Conservation (phyloP, 2,797 vertebrate genomes). For the Masticophis lateralis region DNA sequence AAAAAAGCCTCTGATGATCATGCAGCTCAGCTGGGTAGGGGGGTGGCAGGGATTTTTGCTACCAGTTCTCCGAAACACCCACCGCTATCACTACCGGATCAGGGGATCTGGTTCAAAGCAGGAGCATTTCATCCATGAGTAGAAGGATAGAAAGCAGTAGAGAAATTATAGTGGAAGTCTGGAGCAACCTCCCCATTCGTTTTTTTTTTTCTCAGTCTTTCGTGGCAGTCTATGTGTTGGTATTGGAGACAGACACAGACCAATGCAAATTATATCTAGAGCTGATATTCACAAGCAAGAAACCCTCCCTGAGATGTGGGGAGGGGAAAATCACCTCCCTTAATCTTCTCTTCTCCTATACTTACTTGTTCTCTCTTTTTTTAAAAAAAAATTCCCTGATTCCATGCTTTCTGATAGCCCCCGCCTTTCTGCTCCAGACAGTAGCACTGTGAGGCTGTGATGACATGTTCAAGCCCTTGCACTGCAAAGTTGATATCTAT, state of each 20-base stretch:
- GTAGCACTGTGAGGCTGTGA: background rate
- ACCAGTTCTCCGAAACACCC: too few species aligned
- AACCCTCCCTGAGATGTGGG: background rate
- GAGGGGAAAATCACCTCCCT: background rate
- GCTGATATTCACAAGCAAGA: background rate
- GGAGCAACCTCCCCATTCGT: background rate
- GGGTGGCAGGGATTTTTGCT: too few species aligned
- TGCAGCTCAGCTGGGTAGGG: too few species aligned
- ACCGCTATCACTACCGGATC: too few species aligned
- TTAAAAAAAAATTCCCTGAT: background rate
- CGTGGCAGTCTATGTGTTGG: background rate
- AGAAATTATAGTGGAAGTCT: background rate
- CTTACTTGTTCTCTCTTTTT: background rate
- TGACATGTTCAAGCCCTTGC: constrained; percentile 21
- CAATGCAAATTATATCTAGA: background rate
- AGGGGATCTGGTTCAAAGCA: too few species aligned
- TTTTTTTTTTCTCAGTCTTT: background rate
- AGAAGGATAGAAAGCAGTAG: background rate
- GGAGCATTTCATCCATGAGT: too few species aligned
- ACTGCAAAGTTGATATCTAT: background rate
- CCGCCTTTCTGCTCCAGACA: background rate
- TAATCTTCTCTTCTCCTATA: background rate
- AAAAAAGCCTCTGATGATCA: too few species aligned
- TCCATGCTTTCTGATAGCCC: background rate
- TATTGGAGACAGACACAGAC: background rate